phyloP scores from a whole-genome alignment of 1,140 invertebrate genomes.

The Neomicropteryx cornuta region DNA sequence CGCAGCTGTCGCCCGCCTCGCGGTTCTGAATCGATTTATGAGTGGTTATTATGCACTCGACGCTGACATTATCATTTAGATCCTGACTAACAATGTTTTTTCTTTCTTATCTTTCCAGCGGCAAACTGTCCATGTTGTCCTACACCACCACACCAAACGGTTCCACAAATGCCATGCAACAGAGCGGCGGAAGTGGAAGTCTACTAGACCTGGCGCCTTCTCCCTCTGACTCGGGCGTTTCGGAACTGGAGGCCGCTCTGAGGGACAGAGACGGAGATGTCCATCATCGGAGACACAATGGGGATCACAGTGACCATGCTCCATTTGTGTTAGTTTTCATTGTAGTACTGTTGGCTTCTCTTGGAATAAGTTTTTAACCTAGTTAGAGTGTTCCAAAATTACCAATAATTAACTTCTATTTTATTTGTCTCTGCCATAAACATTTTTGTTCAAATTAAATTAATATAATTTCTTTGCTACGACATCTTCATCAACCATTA shows the following conservation, averaged over 20 bases:
- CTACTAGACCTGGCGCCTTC: constrained; percentile 55
- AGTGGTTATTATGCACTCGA: too few species aligned
- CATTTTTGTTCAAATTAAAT: too few species aligned
- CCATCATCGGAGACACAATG: constrained; percentile 57
- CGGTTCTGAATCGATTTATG: too few species aligned
- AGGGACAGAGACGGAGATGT: constrained; percentile 64
- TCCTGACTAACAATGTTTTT: too few species aligned
- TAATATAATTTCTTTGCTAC: too few species aligned
- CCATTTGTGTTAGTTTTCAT: constrained; percentile 43
- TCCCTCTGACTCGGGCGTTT: constrained; percentile 70
- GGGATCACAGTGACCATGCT: constrained; percentile 70
- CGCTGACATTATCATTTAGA: too few species aligned
- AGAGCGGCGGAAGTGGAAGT: constrained; percentile 17
- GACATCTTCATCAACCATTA: too few species aligned
- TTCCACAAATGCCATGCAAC: too few species aligned
- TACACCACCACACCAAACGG: too few species aligned
- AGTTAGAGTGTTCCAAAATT: background rate
- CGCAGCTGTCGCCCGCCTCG: too few species aligned
- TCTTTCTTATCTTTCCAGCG: too few species aligned
- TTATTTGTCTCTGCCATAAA: constrained; percentile 1
- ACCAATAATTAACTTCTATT: background rate
- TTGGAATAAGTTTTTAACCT: constrained; percentile 29
- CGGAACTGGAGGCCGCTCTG: constrained; percentile 64
- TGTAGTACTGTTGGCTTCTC: constrained; percentile 1
- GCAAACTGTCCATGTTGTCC: too few species aligned